These are phyloP conservation scores for Eupeodes latifasciatus DNA, from an alignment of 2,888 invertebrate genomes.

Conservation along the genomic window DNA sequence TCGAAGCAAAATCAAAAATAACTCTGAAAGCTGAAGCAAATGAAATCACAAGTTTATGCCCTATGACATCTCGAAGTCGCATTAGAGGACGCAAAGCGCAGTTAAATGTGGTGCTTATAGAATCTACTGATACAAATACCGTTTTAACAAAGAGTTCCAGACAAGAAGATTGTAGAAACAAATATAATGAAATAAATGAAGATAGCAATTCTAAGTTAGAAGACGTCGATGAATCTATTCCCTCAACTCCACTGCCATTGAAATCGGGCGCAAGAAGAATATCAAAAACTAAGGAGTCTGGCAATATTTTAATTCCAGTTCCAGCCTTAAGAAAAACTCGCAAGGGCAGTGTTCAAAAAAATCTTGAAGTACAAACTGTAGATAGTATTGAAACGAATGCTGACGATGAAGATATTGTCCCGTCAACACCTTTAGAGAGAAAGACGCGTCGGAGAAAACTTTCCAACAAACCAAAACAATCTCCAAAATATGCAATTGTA, in stretches of 20 bases:
- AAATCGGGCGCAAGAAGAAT: conserved; percentile 20
- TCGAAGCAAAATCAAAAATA: not conserved
- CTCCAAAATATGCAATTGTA: not conserved
- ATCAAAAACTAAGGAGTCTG: not conserved
- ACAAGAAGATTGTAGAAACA: not conserved
- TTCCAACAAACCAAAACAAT: not conserved
- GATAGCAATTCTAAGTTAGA: not conserved
- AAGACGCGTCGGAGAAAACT: not conserved
- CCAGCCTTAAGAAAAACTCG: conserved; percentile 32
- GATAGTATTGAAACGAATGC: not conserved
- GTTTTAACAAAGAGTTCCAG: not conserved
- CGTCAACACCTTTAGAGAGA: not conserved
- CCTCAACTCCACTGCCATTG: conserved; percentile 22
- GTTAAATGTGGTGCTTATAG: conserved; percentile 34
- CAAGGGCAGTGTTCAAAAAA: conserved; percentile 37
- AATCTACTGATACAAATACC: not conserved
- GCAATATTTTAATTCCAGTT: not conserved
- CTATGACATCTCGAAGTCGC: conserved; percentile 6
- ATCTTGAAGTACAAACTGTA: not conserved
- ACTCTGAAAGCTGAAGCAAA: conserved; percentile 23
- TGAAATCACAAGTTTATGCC: conserved; percentile 32
- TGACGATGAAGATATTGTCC: not conserved
- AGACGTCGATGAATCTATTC: conserved; percentile 4
- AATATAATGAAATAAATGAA: not conserved
- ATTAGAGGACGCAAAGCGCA: conserved; percentile 40